Evolutionary conservation across 2,888 invertebrate genomes (phyloP), one percentile per base, ranked within the genome.

Genomic region (Dexiosoma caninum): DNA sequence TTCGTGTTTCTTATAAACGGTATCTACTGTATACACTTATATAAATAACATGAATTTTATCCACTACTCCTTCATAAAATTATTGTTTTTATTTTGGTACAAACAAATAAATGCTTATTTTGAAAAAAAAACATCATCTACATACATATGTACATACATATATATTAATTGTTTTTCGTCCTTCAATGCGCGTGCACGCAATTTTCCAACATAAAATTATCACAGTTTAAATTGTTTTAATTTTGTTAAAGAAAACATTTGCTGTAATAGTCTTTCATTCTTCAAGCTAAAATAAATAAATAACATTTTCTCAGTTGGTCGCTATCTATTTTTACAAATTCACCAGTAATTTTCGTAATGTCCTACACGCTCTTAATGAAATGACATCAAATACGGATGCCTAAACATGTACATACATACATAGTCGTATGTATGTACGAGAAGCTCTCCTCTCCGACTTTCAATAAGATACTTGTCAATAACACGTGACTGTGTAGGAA

Each of bases 401-500:
- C 6, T 6, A 27, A 5, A 27, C 27, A 27, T 27, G 6, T 27
- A 27, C 27, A 27, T 27, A 27, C 27, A 27, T 27, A 27, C 4
- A 76, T 44, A 60, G 5, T n/a, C n/a, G 23, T 6, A 76, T 21
- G 51, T 40, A 8, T 35, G 60, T 35, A 60, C 49, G 57, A 8
- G 23, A 30, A 57, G 62, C 9, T 27, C 53, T 27, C 60, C 19
- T 23, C 2, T 60, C 23, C 37, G 30, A 53, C 12, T 32, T 59
- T 49, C 51, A 70, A 44, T 44, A 30, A 53, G 44, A 27, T 83
- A 81, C 77, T 79, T 83, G 66, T n/a, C 44, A 40, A 59, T 60
- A 78, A 59, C 83, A 83, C 83, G 82, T 83, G 83, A 83, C 82
- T 62, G 37, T 62, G 81, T 64, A 49, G 74, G 79, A n/a, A n/a